A percentile compares a stretch with the other conserved stretches of the same genome.
phyloP scores from a whole-genome alignment of 2,113 vertebrate species.

The Dipodomys stephensi region DNA sequence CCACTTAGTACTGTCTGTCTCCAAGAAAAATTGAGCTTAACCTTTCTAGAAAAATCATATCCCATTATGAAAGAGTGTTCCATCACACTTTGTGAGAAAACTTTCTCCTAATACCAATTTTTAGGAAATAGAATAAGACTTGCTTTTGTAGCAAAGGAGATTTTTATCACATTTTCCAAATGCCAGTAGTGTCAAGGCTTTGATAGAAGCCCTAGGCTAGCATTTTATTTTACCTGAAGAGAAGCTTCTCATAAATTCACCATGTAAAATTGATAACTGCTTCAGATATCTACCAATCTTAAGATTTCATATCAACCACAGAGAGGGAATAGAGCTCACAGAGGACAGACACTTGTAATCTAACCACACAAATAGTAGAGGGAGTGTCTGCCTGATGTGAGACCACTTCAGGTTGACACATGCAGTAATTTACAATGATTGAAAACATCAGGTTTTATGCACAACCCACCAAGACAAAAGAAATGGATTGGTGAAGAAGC shows the following conservation, averaged over 20 bases:
- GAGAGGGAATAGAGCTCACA: constrained; percentile 2
- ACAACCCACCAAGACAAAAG: constrained; percentile 38
- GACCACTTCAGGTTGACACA: constrained; percentile 12
- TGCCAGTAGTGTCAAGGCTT: constrained; percentile 40
- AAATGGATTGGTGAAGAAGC: constrained; percentile 45
- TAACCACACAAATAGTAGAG: neutral
- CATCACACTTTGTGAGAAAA: constrained; percentile 55
- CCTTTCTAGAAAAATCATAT: neutral
- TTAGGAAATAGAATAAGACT: constrained; percentile 49
- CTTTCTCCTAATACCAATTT: constrained; percentile 32
- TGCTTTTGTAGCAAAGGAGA: constrained; percentile 62
- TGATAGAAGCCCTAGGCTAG: constrained; percentile 66
- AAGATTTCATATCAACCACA: constrained; percentile 59
- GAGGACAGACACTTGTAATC: constrained; percentile 37
- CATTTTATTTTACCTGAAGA: constrained; percentile 74
- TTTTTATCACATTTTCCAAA: constrained; percentile 68
- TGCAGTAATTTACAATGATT: constrained; percentile 67
- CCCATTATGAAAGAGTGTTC: constrained; percentile 10
- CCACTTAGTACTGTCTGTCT: constrained; percentile 1
- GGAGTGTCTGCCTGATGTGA: neutral
- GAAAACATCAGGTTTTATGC: constrained; percentile 48
- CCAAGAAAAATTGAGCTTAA: constrained; percentile 33
- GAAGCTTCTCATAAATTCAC: constrained; percentile 61
- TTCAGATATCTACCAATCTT: constrained; percentile 66
- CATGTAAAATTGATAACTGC: constrained; percentile 61